Percentiles rank a stretch among this genome's conserved stretches.
These are phyloP conservation scores for Capromys pilorides DNA, from an alignment of 2,797 vertebrate species.

Conservation along the genomic window DNA sequence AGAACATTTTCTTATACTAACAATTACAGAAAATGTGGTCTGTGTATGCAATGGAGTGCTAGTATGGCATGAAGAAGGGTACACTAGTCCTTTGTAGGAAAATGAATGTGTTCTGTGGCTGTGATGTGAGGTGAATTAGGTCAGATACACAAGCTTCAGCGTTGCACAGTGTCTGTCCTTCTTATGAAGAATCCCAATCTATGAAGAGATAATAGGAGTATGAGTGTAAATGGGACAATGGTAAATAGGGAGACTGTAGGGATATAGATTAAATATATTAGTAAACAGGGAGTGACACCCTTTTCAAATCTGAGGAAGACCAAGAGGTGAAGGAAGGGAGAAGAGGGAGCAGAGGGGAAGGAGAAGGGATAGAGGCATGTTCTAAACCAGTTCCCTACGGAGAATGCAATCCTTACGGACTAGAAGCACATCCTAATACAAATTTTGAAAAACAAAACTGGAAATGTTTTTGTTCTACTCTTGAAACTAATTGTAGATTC, in stretches of 20 bases:
- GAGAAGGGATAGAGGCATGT: neutral
- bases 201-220: neutral
- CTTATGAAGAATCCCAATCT: neutral
- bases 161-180: neutral
- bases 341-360: neutral
- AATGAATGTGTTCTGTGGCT: neutral
- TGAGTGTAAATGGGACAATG: neutral
- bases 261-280: neutral
- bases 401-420: neutral
- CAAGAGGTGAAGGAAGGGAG: neutral
- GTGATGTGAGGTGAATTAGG: neutral
- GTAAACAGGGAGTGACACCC: neutral
- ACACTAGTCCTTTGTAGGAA: neutral
- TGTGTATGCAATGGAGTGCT: neutral
- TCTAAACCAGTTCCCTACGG: too few species aligned
- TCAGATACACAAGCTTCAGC: neutral
- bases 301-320: neutral
- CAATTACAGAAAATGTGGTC: neutral
- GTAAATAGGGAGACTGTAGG: neutral
- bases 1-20: conserved; percentile 11
- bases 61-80: neutral
- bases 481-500: conserved; percentile 26
- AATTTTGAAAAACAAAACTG: neutral
- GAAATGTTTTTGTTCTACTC: neutral
- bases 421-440: neutral